Base-by-base conservation (phyloP, 1,140 invertebrate species). In the Spodoptera frugiperda region DNA sequence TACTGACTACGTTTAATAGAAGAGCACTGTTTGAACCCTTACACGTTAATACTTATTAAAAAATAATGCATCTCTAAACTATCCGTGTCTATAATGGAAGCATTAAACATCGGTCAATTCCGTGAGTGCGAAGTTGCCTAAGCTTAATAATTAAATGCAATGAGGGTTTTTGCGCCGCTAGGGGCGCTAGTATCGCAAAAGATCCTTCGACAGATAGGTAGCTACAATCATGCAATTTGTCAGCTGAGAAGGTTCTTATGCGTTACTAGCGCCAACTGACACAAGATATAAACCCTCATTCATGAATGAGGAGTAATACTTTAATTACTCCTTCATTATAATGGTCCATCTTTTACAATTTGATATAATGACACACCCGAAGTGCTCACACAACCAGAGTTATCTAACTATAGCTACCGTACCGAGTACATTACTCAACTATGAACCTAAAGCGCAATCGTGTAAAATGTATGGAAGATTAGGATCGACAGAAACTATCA, bases 311-410 rank as follows among this genome's bases (percentile, higher is more conserved):
- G 46, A 5, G 0, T n/a, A 67, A 30, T 6, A 46, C 81, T 80
- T 84, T 82, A 89, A 78, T 81, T 61, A 83, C 82, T 79, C 80
- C 78, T 84, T 85, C 70, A 39, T 83, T 81, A 83, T 82, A 87
- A 90, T 93, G 90, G 91, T 93, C 91, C 90, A 87, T 91, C 88
- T 93, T 92, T 93, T 91, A 91, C 91, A 78, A 87, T 90, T 89
- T 90, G 89, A 92, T 91, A 93, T 91, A 89, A 84, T 83, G 78
- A 76, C 78, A 90, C 86, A 84, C 81, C 67, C 78, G 76, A 77
- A 75, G 84, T 86, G 88, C 78, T 83, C 65, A 83, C 87, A 90
- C 88, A 91, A 91, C 89, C 87, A 78, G 81, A 82, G 76, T 82
- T 83, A 79, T 82, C 78, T 84, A 78, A 78, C 81, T 78, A 76